phyloP scores from a whole-genome alignment of 2,113 vertebrate genomes.

The Lonchura striata region DNA sequence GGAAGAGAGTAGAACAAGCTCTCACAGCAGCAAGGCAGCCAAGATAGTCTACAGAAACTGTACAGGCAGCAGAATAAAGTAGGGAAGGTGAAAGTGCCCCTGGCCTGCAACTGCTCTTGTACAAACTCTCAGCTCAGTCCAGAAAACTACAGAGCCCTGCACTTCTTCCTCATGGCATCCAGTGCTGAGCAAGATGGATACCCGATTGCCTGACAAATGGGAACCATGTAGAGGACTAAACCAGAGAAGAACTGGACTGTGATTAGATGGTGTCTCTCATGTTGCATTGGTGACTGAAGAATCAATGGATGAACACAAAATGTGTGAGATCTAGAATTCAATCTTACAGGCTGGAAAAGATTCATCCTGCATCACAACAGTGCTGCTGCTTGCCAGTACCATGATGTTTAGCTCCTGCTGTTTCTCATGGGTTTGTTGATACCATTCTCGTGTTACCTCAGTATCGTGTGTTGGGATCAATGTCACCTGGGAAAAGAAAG shows the following conservation, averaged over 20 bases:
- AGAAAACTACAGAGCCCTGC: slow-evolving; percentile 35
- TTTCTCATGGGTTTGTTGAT: slow-evolving; percentile 96
- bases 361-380: slow-evolving; percentile 99
- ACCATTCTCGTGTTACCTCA: slow-evolving; percentile 97
- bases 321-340: slow-evolving; percentile 85
- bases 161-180: slow-evolving; percentile 40
- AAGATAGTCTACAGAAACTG: slow-evolving; percentile 36
- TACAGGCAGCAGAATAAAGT: slow-evolving; percentile 48
- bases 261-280: slow-evolving; percentile 58
- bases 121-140: slow-evolving; percentile 44
- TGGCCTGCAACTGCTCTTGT: slow-evolving; percentile 56
- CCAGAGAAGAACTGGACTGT: slow-evolving; percentile 54
- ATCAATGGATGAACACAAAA: slow-evolving; percentile 47
- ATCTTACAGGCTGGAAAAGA: slow-evolving; percentile 99
- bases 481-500: slow-evolving; percentile 84
- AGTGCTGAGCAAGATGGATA: slow-evolving; percentile 35
- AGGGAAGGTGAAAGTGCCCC: slow-evolving; percentile 38
- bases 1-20: slow-evolving; percentile 23
- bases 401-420: slow-evolving; percentile 97
- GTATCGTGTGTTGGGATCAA: slow-evolving; percentile 98
- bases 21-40: slow-evolving; percentile 52
- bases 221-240: slow-evolving; percentile 46
- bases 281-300: slow-evolving; percentile 36
- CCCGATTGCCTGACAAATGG: slow-evolving; percentile 49
- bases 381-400: slow-evolving; percentile 98